Evolutionary conservation across 2,888 invertebrate species (phyloP), one percentile per base, ranked within the genome.

Genomic region (Opisthograptis luteolata): DNA sequence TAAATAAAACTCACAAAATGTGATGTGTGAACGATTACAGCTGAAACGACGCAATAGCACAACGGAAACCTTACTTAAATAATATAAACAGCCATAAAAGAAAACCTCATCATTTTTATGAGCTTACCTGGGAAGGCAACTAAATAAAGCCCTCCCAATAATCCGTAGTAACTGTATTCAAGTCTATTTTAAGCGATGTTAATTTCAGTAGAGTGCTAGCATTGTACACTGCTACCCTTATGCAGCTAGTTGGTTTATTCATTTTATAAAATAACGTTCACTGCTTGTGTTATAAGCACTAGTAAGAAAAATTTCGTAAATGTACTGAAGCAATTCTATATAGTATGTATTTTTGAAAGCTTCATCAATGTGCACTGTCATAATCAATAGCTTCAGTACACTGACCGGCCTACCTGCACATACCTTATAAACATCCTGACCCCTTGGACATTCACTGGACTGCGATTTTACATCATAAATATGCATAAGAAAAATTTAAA

Each of bases 371-470:
- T n/a, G 28, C 28, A 14, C 31, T 31, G 15, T 31, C 6, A 9
- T 17, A 8, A 15, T 9, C n/a, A n/a, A 10, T 28, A 28, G 1
- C 8, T 47, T 25, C 28, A 37, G 27, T 58, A 45, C 17, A 58
- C 58, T 60, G 62, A 45, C 58, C 51, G 55, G 58, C 41, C 57
- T 39, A 62, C 66, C 62, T 51, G 28, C 52, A 47, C 52, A 46
- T 45, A 60, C 61, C 63, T 61, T 51, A 53, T n/a, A n/a, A n/a
- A n/a, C 43, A 53, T 66, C 76, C 73, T 66, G 43, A 55, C 58
- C 63, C 72, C 69, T 75, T 73, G 76, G 72, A 72, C 70, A 60
- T 53, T 44, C 44, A 25, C 52, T 40, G 47, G 40, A 53, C 52
- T 60, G 42, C 44, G 49, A 57, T 57, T 31, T 25, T 40, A 59